Percentiles rank a stretch among this genome's conserved stretches.
Conservation (phyloP, 2,797 vertebrate genomes). For the Pitangus sulphuratus region DNA sequence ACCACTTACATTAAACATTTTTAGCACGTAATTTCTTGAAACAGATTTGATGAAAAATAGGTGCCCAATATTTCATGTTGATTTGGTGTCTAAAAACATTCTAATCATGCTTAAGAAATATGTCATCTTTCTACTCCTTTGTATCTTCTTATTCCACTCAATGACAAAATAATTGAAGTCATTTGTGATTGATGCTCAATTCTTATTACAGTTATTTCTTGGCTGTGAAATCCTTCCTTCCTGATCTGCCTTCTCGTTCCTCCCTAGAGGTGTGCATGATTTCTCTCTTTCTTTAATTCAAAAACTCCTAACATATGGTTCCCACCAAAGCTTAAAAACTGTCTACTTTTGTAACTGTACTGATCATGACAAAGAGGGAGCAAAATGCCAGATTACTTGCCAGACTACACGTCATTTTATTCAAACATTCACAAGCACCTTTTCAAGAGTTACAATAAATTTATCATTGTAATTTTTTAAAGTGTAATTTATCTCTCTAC, state of each 20-base stretch:
- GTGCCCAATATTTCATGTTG: slow-evolving; percentile 49
- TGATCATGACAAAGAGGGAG: not conserved
- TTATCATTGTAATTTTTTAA: not conserved
- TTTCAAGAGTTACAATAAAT: not conserved
- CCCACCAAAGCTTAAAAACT: slow-evolving; percentile 22
- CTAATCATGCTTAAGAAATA: not conserved
- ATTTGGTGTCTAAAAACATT: slow-evolving; percentile 45
- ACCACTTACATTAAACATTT: slow-evolving; percentile 12
- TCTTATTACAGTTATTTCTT: slow-evolving; percentile 45
- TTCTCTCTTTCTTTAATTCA: slow-evolving; percentile 11
- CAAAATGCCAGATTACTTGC: not conserved
- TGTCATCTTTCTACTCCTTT: slow-evolving; percentile 43
- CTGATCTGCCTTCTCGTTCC: not conserved
- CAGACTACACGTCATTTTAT: not conserved
- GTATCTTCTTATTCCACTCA: slow-evolving; percentile 29
- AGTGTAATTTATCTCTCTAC: not conserved
- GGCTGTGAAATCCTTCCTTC: slow-evolving; percentile 25
- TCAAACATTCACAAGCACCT: not conserved
- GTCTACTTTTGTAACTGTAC: not conserved
- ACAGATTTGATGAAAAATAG: slow-evolving; percentile 46
- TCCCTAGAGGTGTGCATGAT: slow-evolving; percentile 3
- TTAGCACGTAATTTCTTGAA: not conserved
- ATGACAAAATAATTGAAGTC: slow-evolving; percentile 48
- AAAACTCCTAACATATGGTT: not conserved
- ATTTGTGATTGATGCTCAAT: slow-evolving; percentile 23